Evolutionary conservation across 2,888 invertebrate genomes (phyloP), one percentile per base, ranked within the genome.

Genomic region (Spatulosminthurus flaviceps): DNA sequence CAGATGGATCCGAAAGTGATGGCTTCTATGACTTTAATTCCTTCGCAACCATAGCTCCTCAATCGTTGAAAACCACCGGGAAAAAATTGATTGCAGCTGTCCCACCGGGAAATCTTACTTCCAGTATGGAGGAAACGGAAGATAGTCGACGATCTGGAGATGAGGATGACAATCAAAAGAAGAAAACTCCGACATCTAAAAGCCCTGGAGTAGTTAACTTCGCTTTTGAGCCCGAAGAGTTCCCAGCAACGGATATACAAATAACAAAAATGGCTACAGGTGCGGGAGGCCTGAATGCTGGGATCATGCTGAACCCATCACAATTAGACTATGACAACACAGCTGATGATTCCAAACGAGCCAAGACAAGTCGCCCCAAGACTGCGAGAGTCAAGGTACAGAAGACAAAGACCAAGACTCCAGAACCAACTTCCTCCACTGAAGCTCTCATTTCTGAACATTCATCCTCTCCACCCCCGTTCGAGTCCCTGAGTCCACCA

Each of bases 1-100:
- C 91, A 21, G 92, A 91, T 82, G 92, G 92, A 86, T 92, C 92
- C 85, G 92, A 92, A 82, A 91, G 90, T 21, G 78, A 80, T 16
- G 81, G 81, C 1, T 60, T 79, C 19, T 71, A 34, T 60, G 83
- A 80, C 21, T 77, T 82, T 26, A 78, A 78, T 69, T 73, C 78
- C 43, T 29, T 42, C 24, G n/a, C 41, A 71, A 42, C 41, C 11
- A 42, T n/a, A 19, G 22, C 9, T 9, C 42, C 16, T 24, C 43
- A 24, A 73, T 2, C 51, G 11, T 4, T 16, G 5, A 71, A 71
- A 41, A n/a, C 71, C 7, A 22, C 22, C 9, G n/a, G 71, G 16
- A 73, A 22, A 19, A 73, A 29, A 28, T 73, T 61, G 11, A 73
- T 73, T 29, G 1, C 28, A n/a, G 60, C 51, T 28, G 70, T 22